Percentiles rank a stretch among this genome's conserved stretches.
Conservation (phyloP, 2,888 invertebrate genomes). For the Drosophila suboccidentalis region DNA sequence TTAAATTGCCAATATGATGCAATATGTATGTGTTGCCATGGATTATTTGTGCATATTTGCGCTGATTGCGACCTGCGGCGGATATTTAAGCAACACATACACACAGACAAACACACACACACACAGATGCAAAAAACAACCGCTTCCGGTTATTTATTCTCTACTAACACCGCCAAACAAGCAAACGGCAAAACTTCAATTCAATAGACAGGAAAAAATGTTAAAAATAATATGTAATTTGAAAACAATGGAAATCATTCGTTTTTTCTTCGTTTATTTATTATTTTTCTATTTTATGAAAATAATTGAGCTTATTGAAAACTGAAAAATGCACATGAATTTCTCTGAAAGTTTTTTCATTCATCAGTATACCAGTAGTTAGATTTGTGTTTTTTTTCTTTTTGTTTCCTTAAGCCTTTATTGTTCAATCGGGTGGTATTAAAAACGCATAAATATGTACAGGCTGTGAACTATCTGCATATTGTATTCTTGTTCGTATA, state of each 20-base stretch:
- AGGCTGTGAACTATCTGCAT: constrained; percentile 19
- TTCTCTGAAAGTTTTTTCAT: constrained; percentile 16
- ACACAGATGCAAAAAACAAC: constrained; percentile 26
- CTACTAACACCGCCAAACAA: constrained; percentile 32
- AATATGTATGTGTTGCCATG: constrained; percentile 58
- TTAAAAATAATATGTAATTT: constrained; percentile 1
- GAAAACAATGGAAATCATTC: constrained; percentile 7
- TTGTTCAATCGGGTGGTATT: constrained; percentile 38
- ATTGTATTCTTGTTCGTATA: constrained; percentile 2
- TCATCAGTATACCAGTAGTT: constrained; percentile 10
- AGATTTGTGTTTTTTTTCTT: constrained; percentile 5
- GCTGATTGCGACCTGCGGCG: constrained; percentile 59
- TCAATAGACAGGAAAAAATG: constrained; percentile 24
- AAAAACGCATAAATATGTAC: constrained; percentile 57
- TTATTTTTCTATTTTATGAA: constrained; percentile 1
- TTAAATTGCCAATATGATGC: constrained; percentile 35
- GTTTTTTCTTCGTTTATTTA: background rate
- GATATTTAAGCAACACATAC: constrained; percentile 38
- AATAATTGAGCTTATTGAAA: constrained; percentile 4
- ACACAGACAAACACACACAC: constrained; percentile 16
- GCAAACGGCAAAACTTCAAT: constrained; percentile 24
- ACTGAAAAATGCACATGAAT: constrained; percentile 21
- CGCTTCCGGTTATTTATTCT: constrained; percentile 62
- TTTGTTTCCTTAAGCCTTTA: constrained; percentile 6
- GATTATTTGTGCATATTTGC: constrained; percentile 61